Conservation (phyloP, 1,140 invertebrate genomes). For the Euschistus heros region DNA sequence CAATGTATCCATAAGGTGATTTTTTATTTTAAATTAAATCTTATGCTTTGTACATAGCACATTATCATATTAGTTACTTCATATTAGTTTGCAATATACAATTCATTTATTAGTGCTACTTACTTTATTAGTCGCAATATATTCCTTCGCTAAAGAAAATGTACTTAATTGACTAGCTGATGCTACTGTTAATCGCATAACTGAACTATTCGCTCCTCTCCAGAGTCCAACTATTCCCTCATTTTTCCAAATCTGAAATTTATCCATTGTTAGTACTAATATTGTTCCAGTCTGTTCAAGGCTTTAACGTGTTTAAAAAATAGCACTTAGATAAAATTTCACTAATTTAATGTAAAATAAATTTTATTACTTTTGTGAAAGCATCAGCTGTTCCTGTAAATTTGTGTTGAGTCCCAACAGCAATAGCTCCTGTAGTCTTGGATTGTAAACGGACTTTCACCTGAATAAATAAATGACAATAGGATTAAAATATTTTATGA, state of each 20-base stretch:
- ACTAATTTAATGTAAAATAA: slow-evolving; percentile 39
- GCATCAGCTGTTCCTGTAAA: slow-evolving; percentile 60
- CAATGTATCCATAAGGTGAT: no score
- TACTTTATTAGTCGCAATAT: slow-evolving; percentile 43
- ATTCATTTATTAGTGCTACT: slow-evolving; percentile 24
- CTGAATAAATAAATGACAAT: slow-evolving; percentile 34
- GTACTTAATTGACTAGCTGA: slow-evolving; percentile 76
- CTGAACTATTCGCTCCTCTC: slow-evolving; percentile 58
- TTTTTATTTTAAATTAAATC: no score
- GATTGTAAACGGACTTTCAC: slow-evolving; percentile 85
- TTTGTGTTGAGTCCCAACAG: slow-evolving; percentile 78
- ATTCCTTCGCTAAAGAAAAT: slow-evolving; percentile 56
- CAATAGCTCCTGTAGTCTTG: slow-evolving; percentile 59
- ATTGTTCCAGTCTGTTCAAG: no score
- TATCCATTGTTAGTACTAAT: no score
- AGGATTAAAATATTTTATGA: background rate
- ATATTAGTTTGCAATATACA: no score
- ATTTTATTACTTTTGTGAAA: slow-evolving; percentile 36
- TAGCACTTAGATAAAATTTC: no score
- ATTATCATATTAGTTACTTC: no score
- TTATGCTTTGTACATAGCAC: no score
- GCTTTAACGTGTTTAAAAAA: no score
- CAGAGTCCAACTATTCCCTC: slow-evolving; percentile 61
- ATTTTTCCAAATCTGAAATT: slow-evolving; percentile 48
- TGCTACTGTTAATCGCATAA: slow-evolving; percentile 71